Evolutionary conservation across 1,140 invertebrate species (phyloP).

Genomic region (Globodera rostochiensis): DNA sequence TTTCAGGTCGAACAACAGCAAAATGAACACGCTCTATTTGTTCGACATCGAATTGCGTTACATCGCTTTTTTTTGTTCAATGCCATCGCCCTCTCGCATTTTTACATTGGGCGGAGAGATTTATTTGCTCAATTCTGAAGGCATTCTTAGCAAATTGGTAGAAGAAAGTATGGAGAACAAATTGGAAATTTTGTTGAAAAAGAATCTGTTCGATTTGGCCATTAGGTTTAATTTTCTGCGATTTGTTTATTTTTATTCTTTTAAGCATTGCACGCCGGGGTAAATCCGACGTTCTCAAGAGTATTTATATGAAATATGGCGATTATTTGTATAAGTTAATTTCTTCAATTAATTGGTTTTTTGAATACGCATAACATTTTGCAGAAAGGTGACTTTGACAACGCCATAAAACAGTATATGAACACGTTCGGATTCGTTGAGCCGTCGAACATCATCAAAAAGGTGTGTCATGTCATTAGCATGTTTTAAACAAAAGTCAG

Average conservation of each 20-base stretch:
- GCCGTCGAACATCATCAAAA: slow-evolving; percentile 62
- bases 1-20: slow-evolving; percentile 22
- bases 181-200: slow-evolving; percentile 58
- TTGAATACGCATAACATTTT: slow-evolving; percentile 29
- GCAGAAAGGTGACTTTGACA: slow-evolving; percentile 63
- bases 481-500: neutral
- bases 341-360: neutral
- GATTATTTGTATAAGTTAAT: slow-evolving; percentile 60
- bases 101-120: slow-evolving; percentile 46
- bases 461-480: slow-evolving; percentile 38
- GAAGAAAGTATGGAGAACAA: slow-evolving; percentile 58
- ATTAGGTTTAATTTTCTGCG: slow-evolving; percentile 40
- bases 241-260: slow-evolving; percentile 11
- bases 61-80: slow-evolving; percentile 56
- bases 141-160: slow-evolving; percentile 43
- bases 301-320: slow-evolving; percentile 60
- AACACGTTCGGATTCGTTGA: slow-evolving; percentile 62
- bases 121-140: slow-evolving; percentile 50
- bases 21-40: slow-evolving; percentile 38
- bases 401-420: slow-evolving; percentile 59
- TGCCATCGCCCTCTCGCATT: slow-evolving; percentile 51
- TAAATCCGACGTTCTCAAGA: slow-evolving; percentile 33
- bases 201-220: slow-evolving; percentile 61
- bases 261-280: slow-evolving; percentile 55
- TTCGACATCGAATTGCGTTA: slow-evolving; percentile 60